A percentile compares a stretch with the other conserved stretches of the same genome.
Evolutionary conservation across 2,888 invertebrate species (phyloP).

Genomic region (Graphium colonna): DNA sequence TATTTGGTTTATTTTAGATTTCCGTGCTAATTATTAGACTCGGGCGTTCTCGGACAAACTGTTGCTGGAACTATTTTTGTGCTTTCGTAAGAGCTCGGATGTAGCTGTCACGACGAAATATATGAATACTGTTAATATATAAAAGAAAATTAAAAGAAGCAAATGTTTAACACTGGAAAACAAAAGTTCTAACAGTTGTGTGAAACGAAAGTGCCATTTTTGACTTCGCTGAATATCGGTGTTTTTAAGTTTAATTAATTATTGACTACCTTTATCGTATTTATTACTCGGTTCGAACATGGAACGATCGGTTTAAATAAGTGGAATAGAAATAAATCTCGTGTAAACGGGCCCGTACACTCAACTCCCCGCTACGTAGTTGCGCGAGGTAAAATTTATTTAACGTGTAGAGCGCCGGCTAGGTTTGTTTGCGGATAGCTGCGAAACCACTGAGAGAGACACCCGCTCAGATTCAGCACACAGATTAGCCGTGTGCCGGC

Average conservation of each 20-base stretch:
- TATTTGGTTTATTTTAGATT: not conserved
- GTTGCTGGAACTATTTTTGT: conserved; percentile 10
- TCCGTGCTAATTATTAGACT: not conserved
- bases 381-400: conserved; percentile 20
- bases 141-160: too few species aligned
- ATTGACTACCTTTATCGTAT: too few species aligned
- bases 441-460: conserved; percentile 20
- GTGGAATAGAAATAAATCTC: conserved; percentile 25
- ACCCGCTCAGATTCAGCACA: conserved; percentile 29
- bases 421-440: conserved; percentile 26
- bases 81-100: conserved; percentile 1
- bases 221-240: too few species aligned
- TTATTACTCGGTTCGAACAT: conserved; percentile 1
- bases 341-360: conserved; percentile 38
- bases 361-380: not conserved
- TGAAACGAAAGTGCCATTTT: too few species aligned
- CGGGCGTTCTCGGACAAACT: not conserved
- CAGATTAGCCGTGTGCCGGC: conserved; percentile 38
- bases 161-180: too few species aligned
- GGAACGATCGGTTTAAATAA: conserved; percentile 13
- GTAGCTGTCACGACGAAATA: too few species aligned
- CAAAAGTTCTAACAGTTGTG: too few species aligned
- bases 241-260: too few species aligned
- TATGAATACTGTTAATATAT: too few species aligned
- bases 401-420: conserved; percentile 7